Evolutionary conservation across 1,140 invertebrate genomes (phyloP).

Genomic region (Brachionus paranguensis): DNA sequence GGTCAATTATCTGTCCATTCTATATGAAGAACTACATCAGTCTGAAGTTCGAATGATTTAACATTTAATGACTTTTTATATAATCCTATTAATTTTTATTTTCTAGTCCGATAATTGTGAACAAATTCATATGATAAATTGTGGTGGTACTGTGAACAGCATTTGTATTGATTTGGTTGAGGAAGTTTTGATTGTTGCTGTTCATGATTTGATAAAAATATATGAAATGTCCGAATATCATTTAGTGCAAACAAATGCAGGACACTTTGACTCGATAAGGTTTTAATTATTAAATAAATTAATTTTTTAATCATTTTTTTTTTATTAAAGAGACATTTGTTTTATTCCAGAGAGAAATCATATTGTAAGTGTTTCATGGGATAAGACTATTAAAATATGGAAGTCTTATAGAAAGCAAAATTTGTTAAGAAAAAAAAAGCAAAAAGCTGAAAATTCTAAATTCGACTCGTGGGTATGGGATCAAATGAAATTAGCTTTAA

Average conservation of each 20-base stretch:
- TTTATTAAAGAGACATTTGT: slow-evolving; percentile 44
- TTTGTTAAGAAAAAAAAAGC: neutral
- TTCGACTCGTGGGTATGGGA: slow-evolving; percentile 35
- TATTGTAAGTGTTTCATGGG: slow-evolving; percentile 54
- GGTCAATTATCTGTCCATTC: too few relatives aligned
- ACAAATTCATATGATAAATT: slow-evolving; percentile 5
- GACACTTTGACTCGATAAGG: slow-evolving; percentile 51
- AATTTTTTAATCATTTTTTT: neutral
- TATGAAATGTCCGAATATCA: slow-evolving; percentile 51
- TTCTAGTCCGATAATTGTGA: slow-evolving; percentile 7
- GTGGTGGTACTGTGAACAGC: neutral
- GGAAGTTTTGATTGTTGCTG: slow-evolving; percentile 14
- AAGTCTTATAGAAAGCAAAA: slow-evolving; percentile 50
- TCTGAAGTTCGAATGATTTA: too few relatives aligned
- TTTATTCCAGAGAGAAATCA: slow-evolving; percentile 53
- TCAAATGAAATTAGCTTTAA: slow-evolving; percentile 22
- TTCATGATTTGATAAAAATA: slow-evolving; percentile 45
- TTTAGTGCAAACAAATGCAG: slow-evolving; percentile 52
- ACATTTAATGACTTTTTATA: too few relatives aligned
- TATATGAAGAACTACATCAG: too few relatives aligned
- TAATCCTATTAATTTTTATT: neutral
- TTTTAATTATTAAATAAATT: neutral
- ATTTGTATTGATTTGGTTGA: slow-evolving; percentile 31
- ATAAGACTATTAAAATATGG: slow-evolving; percentile 54
- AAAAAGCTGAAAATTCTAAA: neutral